Evolutionary conservation across 1,140 invertebrate genomes (phyloP).

Genomic region (Bacillus rossius): DNA sequence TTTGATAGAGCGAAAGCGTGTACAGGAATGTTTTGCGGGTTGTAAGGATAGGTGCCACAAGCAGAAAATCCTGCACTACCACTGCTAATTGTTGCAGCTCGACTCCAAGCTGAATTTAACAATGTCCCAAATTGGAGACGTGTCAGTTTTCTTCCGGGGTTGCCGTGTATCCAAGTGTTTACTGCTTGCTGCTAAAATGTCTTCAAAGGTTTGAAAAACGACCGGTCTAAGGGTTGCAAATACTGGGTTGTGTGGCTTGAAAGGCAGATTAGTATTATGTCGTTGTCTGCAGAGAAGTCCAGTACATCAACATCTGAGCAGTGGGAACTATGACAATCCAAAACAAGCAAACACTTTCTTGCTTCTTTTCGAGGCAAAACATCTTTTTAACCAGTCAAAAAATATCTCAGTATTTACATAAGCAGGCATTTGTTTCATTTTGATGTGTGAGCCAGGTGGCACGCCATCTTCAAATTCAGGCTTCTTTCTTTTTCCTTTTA

Average conservation of each 20-base stretch:
- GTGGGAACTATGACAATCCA: constrained; percentile 33
- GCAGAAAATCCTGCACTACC: no score
- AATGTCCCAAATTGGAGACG: constrained; percentile 12
- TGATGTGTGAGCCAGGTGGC: constrained; percentile 2
- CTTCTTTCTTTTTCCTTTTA: constrained; percentile 16
- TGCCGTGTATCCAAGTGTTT: no score
- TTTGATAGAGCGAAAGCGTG: no score
- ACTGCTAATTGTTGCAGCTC: constrained; percentile 10
- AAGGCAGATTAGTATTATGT: constrained; percentile 36
- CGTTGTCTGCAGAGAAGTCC: constrained; percentile 33
- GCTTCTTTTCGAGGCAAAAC: constrained; percentile 35
- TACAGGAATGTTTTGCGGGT: no score
- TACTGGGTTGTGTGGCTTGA: constrained; percentile 39
- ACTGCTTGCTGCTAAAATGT: no score
- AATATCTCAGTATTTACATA: constrained; percentile 39
- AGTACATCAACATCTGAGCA: constrained; percentile 27
- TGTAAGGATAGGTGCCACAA: no score
- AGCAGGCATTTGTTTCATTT: constrained; percentile 28
- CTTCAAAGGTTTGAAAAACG: no score
- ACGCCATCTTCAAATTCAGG: background rate
- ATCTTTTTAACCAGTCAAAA: constrained; percentile 35
- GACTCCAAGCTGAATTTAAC: constrained; percentile 22
- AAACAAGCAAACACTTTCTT: constrained; percentile 27
- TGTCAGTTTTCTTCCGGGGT: no score
- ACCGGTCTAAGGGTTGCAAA: constrained; percentile 34